Evolutionary conservation across 2,113 vertebrate species (phyloP), one percentile per base, ranked within the genome.

Genomic region (Garra rufa): DNA sequence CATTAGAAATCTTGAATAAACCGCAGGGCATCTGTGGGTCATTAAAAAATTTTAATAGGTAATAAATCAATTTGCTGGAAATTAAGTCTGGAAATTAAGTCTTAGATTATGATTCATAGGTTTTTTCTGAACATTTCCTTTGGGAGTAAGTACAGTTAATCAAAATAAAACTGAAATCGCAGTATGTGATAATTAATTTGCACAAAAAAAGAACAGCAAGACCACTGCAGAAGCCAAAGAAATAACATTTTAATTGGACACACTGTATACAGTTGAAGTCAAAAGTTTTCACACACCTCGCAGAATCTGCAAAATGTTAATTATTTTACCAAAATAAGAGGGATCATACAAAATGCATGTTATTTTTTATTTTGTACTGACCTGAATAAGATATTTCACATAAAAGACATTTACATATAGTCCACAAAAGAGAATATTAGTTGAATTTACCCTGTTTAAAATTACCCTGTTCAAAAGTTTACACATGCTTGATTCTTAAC

Each of bases 1-100:
- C 43, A 74, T 74, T 75, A 26, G 24, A 74, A 74, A 14, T 30
- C 41, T 19, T 75, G 26, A 75, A 46, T 30, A 75, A 30, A 26
- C 73, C 14, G 24, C 73, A 11, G 73, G 46, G 26, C 43, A 75
- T 50, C 43, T 30, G 13, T 75, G 44, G 73, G 73, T 75, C 41
- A 46, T 75, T 75, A 38, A 34, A 21, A 4, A n/a, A 0, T n/a
- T n/a, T 3, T 57, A 57, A 57, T 57, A 5, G 9, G 65, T 69
- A 69, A 69, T 38, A 69, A 21, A 69, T 69, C 65, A 41, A 9
- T 67, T 34, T 10, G 3, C 30, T 38, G 61, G 26, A 65, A 67
- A 67, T 69, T 21, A 69, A 41, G 30, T 19, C 30, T 19, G 43
- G 43, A 43, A 43, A 65, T 65, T 65, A 30, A 28, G 26, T 63